These are phyloP conservation scores for Sinodicranocentrus sp. DNA, from an alignment of 2,888 invertebrate species.

Conservation along the genomic window DNA sequence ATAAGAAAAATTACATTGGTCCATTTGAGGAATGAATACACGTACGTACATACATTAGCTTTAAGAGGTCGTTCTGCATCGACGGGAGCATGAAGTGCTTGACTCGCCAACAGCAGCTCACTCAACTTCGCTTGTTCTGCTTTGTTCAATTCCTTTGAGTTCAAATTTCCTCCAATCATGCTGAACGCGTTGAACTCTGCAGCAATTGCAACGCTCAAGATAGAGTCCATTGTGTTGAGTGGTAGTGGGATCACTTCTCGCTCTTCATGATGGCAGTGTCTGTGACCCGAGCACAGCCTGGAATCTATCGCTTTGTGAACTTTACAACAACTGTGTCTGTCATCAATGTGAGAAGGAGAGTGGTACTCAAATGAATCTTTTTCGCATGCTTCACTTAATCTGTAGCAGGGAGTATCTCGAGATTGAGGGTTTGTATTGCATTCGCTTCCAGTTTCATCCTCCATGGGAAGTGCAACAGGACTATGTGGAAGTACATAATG, in stretches of 20 bases:
- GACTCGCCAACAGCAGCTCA: slow-evolving; percentile 91
- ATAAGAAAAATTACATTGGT: background rate
- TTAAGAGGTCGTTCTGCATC: slow-evolving; percentile 83
- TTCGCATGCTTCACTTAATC: too few relatives aligned
- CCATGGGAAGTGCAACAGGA: too few relatives aligned
- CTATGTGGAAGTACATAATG: too few relatives aligned
- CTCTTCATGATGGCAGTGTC: background rate
- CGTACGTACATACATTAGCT: slow-evolving; percentile 62
- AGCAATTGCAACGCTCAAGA: slow-evolving; percentile 91
- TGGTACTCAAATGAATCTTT: too few relatives aligned
- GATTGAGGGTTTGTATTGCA: too few relatives aligned
- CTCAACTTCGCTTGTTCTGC: slow-evolving; percentile 91
- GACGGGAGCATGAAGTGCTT: slow-evolving; percentile 89
- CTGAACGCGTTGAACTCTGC: slow-evolving; percentile 89
- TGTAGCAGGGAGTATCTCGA: too few relatives aligned
- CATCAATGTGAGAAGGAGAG: background rate
- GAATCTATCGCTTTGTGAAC: too few relatives aligned
- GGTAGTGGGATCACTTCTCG: slow-evolving; percentile 37
- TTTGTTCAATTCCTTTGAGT: slow-evolving; percentile 83
- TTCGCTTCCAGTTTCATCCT: too few relatives aligned
- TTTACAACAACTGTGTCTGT: too few relatives aligned
- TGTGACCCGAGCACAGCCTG: too few relatives aligned
- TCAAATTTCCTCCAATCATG: slow-evolving; percentile 80
- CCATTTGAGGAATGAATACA: too few relatives aligned
- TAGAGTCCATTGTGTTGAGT: slow-evolving; percentile 85